phyloP scores from a whole-genome alignment of 2,113 vertebrate species.

The Argyrosomus japonicus region DNA sequence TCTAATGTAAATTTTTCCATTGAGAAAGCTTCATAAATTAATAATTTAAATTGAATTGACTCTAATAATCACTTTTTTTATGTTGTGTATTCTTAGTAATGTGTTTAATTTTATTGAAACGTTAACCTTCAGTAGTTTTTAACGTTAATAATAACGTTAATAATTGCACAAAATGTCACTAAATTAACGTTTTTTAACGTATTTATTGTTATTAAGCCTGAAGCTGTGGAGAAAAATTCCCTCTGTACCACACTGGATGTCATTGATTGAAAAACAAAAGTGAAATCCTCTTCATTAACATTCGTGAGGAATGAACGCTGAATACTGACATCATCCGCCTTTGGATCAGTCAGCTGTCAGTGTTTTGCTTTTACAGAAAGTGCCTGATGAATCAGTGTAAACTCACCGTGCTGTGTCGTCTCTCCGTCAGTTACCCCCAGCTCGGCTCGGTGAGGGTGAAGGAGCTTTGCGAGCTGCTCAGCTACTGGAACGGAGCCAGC shows the following conservation, averaged over 20 bases:
- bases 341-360: neutral
- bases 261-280: neutral
- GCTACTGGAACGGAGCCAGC: conserved; percentile 84
- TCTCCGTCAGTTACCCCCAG: conserved; percentile 73
- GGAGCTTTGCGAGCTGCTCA: conserved; percentile 84
- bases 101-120: too few species aligned
- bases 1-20: neutral
- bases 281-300: too few species aligned
- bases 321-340: neutral
- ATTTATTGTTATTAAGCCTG: neutral
- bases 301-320: too few species aligned
- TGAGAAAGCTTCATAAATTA: neutral
- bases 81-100: too few species aligned
- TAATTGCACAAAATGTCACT: too few species aligned
- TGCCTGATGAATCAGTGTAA: neutral
- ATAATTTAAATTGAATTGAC: too few species aligned
- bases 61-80: too few species aligned
- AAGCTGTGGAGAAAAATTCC: neutral
- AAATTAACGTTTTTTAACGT: too few species aligned
- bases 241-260: neutral
- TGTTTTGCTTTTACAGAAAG: neutral
- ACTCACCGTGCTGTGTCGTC: conserved; percentile 19
- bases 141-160: too few species aligned
- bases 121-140: too few species aligned
- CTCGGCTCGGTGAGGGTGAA: conserved; percentile 76